Conservation (phyloP, 2,113 vertebrate species). For the Numida meleagris region DNA sequence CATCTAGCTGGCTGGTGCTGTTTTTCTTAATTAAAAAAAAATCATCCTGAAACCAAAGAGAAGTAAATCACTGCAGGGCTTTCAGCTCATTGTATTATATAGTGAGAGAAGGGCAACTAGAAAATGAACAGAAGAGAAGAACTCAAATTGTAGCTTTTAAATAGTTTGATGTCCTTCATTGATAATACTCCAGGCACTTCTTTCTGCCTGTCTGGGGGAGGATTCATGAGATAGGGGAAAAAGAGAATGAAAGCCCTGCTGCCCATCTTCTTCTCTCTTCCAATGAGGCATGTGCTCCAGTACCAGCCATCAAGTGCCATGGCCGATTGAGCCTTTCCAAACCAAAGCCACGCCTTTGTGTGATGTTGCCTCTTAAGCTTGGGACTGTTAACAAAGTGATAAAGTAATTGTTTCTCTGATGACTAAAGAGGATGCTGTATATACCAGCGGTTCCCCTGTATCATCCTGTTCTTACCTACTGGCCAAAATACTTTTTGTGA, state of each 20-base stretch:
- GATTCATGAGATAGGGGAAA: background rate
- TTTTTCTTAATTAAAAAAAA: background rate
- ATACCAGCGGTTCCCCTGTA: background rate
- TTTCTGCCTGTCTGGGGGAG: background rate
- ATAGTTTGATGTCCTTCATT: background rate
- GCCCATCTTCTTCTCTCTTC: background rate
- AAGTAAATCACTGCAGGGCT: background rate
- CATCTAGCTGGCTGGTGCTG: background rate
- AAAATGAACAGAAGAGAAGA: background rate
- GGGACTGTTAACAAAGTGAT: background rate
- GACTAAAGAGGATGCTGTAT: background rate
- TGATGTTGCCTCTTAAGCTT: background rate
- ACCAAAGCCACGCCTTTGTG: background rate
- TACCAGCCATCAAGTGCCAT: fast-evolving
- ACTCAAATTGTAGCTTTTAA: background rate
- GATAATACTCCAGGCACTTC: background rate
- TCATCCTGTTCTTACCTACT: background rate
- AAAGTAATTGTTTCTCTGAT: background rate
- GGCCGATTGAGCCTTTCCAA: background rate
- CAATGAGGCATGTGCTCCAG: background rate
- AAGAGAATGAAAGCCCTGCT: background rate
- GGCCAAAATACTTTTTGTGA: background rate
- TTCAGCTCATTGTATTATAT: background rate
- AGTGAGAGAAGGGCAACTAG: background rate
- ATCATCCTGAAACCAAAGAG: background rate